Conservation (phyloP, 2,888 invertebrate species). For the Agrilus cyanescens region DNA sequence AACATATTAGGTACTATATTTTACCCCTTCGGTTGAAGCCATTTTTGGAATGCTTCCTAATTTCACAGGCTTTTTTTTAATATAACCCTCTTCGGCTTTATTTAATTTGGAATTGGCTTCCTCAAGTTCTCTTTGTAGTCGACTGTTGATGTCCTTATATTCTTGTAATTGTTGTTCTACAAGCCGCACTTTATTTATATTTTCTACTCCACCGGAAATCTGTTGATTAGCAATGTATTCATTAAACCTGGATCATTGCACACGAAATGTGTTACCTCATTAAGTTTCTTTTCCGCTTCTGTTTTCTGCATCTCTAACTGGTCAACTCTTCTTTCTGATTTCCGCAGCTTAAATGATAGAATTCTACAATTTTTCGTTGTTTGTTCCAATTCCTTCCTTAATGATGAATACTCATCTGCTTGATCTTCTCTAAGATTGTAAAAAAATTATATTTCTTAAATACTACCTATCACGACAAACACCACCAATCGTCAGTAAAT, state of each 20-base stretch:
- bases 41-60: slow-evolving; percentile 44
- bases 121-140: slow-evolving; percentile 59
- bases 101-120: slow-evolving; percentile 48
- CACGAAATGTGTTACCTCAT: slow-evolving; percentile 34
- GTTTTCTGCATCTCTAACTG: slow-evolving; percentile 78
- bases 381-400: slow-evolving; percentile 92
- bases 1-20: slow-evolving; percentile 7
- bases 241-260: neutral
- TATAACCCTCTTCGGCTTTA: slow-evolving; percentile 29
- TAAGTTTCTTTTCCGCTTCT: slow-evolving; percentile 56
- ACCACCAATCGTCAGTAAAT: slow-evolving; percentile 7
- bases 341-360: slow-evolving; percentile 93
- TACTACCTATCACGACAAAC: neutral
- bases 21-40: slow-evolving; percentile 49
- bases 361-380: slow-evolving; percentile 97
- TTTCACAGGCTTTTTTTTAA: slow-evolving; percentile 47
- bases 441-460: slow-evolving; percentile 10
- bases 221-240: slow-evolving; percentile 15
- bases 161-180: slow-evolving; percentile 77
- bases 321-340: slow-evolving; percentile 82
- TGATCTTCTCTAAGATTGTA: slow-evolving; percentile 71
- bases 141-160: slow-evolving; percentile 59
- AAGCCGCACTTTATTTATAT: slow-evolving; percentile 59
- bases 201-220: slow-evolving; percentile 45
- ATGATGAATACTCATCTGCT: slow-evolving; percentile 86